A percentile compares a stretch with the other conserved stretches of the same genome.
These are phyloP conservation scores for Exocentrus adspersus DNA, from an alignment of 2,888 invertebrate species.

Conservation along the genomic window DNA sequence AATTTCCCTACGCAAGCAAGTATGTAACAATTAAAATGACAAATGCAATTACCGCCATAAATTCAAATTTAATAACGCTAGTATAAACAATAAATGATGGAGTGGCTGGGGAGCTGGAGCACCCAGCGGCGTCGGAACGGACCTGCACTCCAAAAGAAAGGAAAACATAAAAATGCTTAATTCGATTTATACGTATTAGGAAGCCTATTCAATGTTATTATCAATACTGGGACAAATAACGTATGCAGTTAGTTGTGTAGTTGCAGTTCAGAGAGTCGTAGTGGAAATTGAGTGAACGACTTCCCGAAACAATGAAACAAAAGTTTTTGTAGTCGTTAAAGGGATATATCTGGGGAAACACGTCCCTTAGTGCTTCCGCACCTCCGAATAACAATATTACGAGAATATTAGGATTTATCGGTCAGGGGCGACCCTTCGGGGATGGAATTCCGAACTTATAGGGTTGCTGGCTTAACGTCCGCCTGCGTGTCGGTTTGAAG, in stretches of 20 bases:
- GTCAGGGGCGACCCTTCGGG: conserved; percentile 1
- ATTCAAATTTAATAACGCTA: conserved; percentile 58
- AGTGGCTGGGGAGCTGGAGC: conserved; percentile 27
- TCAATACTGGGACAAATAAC: too few relatives aligned
- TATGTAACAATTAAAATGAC: conserved; percentile 61
- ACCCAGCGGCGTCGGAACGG: neutral
- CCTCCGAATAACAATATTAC: conserved; percentile 9
- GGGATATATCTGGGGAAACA: neutral
- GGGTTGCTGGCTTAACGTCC: conserved; percentile 5
- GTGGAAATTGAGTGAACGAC: too few relatives aligned
- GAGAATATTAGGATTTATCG: conserved; percentile 9
- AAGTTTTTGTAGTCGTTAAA: too few relatives aligned
- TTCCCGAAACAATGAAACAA: too few relatives aligned
- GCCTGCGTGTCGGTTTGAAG: neutral
- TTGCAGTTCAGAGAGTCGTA: too few relatives aligned
- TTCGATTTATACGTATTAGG: neutral
- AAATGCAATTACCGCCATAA: conserved; percentile 59
- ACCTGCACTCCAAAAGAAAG: neutral
- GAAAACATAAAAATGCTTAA: too few relatives aligned
- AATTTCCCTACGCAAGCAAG: conserved; percentile 55
- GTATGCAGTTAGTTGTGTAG: too few relatives aligned
- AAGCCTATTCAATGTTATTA: too few relatives aligned
- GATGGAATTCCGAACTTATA: conserved; percentile 5
- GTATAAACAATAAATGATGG: conserved; percentile 54
- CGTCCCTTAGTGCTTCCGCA: neutral